These are phyloP conservation scores for Mus pahari DNA, from an alignment of 2,113 vertebrate species.

Conservation along the genomic window DNA sequence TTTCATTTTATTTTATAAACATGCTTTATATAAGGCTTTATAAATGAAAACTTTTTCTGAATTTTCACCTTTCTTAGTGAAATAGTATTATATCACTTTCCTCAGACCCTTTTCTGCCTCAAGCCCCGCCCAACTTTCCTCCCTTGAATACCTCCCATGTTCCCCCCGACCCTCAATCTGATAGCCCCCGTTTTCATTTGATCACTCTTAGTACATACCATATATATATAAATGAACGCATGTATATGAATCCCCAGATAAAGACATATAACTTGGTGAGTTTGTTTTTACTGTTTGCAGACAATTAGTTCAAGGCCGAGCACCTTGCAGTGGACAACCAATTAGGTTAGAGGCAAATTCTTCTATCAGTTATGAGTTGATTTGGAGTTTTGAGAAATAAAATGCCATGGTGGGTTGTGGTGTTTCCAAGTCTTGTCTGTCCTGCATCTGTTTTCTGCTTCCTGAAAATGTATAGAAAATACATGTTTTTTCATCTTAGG, in stretches of 20 bases:
- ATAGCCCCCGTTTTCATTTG: background rate
- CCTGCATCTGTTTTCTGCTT: background rate
- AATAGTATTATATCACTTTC: background rate
- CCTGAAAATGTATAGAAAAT: slow-evolving; percentile 17
- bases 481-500: background rate
- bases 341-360: background rate
- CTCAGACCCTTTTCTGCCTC: background rate
- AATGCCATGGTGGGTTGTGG: background rate
- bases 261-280: background rate
- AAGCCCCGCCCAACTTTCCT: no score
- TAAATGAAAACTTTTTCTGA: background rate
- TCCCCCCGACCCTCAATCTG: background rate
- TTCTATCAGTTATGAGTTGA: background rate
- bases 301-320: background rate
- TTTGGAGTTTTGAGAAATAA: slow-evolving; percentile 27
- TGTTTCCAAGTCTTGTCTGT: background rate
- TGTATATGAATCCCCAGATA: background rate
- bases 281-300: background rate
- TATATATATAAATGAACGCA: background rate
- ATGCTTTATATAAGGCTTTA: background rate
- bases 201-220: background rate
- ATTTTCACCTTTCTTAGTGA: background rate
- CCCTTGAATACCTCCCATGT: background rate
- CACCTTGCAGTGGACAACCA: no score
- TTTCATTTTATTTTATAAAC: background rate